Evolutionary conservation across 2,888 invertebrate genomes (phyloP).

Genomic region (Drosophila seclusa): DNA sequence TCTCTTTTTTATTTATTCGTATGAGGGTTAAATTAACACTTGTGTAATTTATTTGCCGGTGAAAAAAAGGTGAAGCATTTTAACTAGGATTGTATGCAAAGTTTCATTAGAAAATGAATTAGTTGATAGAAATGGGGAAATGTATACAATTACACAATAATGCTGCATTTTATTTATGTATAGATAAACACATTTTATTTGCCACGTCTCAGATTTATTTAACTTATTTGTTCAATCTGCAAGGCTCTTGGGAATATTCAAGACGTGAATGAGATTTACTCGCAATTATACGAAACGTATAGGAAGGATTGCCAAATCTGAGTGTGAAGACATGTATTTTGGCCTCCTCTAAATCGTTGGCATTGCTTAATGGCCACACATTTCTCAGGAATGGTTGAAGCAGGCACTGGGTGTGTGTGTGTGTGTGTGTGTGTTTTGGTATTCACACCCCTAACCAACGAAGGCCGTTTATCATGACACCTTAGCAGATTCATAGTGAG

Average conservation of each 20-base stretch:
- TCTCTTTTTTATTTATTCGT: background rate
- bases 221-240: background rate
- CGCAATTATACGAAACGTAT: constrained; percentile 48
- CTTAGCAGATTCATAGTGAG: constrained; percentile 18
- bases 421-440: constrained; percentile 19
- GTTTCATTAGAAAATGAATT: background rate
- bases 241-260: constrained; percentile 4
- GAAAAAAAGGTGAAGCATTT: constrained; percentile 21
- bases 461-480: constrained; percentile 62
- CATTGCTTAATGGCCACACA: constrained; percentile 57
- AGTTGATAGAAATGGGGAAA: background rate
- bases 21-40: constrained; percentile 32
- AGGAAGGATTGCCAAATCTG: constrained; percentile 42
- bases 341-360: constrained; percentile 44
- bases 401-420: constrained; percentile 13
- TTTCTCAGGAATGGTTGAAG: constrained; percentile 29
- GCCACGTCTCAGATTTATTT: background rate
- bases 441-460: constrained; percentile 59
- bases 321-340: constrained; percentile 31
- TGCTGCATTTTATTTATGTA: background rate
- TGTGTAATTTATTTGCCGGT: constrained; percentile 26
- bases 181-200: background rate
- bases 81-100: constrained; percentile 9
- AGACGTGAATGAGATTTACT: constrained; percentile 43
- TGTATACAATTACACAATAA: background rate